Base-by-base conservation (phyloP, 2,888 invertebrate species). In the Zhuqinia jingwanae region DNA sequence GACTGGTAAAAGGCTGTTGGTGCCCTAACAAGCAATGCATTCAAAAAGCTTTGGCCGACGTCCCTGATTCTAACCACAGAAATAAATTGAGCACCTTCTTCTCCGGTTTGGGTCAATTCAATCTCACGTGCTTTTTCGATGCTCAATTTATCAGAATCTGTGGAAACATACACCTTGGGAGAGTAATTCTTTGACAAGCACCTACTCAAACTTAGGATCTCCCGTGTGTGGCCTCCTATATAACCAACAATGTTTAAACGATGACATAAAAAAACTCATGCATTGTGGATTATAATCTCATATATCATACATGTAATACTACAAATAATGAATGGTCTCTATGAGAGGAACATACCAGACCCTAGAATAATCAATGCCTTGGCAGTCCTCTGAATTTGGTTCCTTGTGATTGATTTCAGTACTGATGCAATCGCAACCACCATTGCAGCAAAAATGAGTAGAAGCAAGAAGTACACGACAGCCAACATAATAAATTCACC, bases 161-260 rank as follows among this genome's bases (percentile, higher is more conserved):
- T 97, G 88, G 96, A 92, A 65, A 98, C 93, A 92, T 97, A 98
- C 83, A 95, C 93, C 79, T 97, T 93, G 0, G 97, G 97, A 0
- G 93, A 92, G 92, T 96, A 97, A 91, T 94, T 94, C 91, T n/a
- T 92, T 92, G 91, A 95, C 63, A 98, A 92, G 36, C 94, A 93
- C 89, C 94, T 93, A 6, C 96, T 92, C 58, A 99, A 93, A 88
- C 95, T 94, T 75, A 98, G 92, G 94, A 99, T 96, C 94, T 99
- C 99, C n/a, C 96, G 95, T 0, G 99, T 99, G 92, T 99, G 99
- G 0, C 98, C 98, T 82, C 97, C 98, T 89, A 96, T 95, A n/a
- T n/a, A n/a, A n/a, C n/a, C n/a, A n/a, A n/a, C n/a, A n/a, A n/a
- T n/a, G n/a, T n/a, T n/a, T n/a, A n/a, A n/a, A n/a, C n/a, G n/a